These are phyloP conservation scores for Falco punctatus DNA, from an alignment of 2,113 vertebrate species.

Conservation along the genomic window DNA sequence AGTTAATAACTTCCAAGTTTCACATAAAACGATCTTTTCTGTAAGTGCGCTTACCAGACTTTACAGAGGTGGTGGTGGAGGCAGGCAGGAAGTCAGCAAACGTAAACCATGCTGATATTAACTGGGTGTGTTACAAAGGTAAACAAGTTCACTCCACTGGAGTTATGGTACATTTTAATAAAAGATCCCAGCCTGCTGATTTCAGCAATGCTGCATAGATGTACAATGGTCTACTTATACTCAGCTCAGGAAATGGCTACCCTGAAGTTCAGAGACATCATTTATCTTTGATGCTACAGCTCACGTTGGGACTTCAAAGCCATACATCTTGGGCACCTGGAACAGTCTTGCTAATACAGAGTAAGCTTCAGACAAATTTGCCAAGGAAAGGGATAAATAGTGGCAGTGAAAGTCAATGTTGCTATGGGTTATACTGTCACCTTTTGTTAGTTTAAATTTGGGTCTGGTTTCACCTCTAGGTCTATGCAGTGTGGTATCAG, in stretches of 20 bases:
- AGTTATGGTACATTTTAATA: not conserved
- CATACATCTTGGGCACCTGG: not conserved
- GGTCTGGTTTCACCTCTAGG: not conserved
- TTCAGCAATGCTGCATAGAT: not conserved
- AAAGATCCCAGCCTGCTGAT: not conserved
- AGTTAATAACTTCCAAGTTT: not conserved
- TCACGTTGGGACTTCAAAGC: not conserved
- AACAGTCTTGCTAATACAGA: not conserved
- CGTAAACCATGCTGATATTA: not conserved
- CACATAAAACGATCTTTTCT: not conserved
- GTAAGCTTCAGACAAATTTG: not conserved
- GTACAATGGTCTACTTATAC: not conserved
- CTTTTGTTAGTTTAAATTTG: not conserved
- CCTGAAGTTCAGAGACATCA: not conserved
- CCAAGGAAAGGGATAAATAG: not conserved
- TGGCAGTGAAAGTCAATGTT: not conserved
- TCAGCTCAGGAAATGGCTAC: not conserved
- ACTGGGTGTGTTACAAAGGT: not conserved
- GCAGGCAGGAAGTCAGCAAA: not conserved
- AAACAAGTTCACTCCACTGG: not conserved
- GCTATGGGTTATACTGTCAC: not conserved
- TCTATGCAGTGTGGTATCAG: not conserved
- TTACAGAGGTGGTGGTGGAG: not conserved
- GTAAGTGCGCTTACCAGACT: not conserved
- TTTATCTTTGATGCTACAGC: not conserved